These are phyloP conservation scores for Oenanthe oenanthe DNA, from an alignment of 2,113 vertebrate species.

Conservation along the genomic window DNA sequence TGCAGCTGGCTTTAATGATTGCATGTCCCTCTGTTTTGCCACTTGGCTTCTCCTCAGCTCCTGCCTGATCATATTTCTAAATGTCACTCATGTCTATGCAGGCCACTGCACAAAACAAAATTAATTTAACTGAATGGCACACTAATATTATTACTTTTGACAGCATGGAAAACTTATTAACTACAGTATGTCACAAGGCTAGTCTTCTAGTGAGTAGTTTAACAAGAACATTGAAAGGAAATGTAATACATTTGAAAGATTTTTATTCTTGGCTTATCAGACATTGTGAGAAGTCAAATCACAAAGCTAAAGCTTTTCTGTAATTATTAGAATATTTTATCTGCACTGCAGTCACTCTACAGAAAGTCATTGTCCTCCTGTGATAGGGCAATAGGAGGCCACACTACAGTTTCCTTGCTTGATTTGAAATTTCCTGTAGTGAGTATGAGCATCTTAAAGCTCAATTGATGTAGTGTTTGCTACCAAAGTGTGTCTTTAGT, in stretches of 20 bases:
- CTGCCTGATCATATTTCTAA: conserved; percentile 73
- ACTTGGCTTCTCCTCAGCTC: conserved; percentile 63
- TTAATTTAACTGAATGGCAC: conserved; percentile 78
- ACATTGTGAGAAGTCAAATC: conserved; percentile 37
- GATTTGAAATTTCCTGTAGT: not conserved
- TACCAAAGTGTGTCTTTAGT: not conserved
- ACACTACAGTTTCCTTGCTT: not conserved
- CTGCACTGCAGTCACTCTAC: not conserved
- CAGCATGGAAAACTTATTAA: conserved; percentile 82
- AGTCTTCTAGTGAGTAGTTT: conserved; percentile 44
- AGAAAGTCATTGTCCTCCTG: conserved; percentile 29
- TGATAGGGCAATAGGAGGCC: not conserved
- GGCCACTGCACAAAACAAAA: conserved; percentile 77
- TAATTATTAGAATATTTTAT: conserved; percentile 48
- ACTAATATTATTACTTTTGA: conserved; percentile 83
- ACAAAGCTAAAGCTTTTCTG: conserved; percentile 23
- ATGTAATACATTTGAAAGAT: conserved; percentile 31
- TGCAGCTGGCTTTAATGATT: conserved; percentile 47
- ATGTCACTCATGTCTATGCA: conserved; percentile 75
- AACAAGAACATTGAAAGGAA: conserved; percentile 47
- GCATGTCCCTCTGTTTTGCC: conserved; percentile 27
- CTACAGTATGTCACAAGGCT: conserved; percentile 68
- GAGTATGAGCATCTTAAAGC: not conserved
- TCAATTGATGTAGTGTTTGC: not conserved
- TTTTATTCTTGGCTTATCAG: conserved; percentile 24